phyloP scores from a whole-genome alignment of 2,888 invertebrate species.

The Spialia ferax region DNA sequence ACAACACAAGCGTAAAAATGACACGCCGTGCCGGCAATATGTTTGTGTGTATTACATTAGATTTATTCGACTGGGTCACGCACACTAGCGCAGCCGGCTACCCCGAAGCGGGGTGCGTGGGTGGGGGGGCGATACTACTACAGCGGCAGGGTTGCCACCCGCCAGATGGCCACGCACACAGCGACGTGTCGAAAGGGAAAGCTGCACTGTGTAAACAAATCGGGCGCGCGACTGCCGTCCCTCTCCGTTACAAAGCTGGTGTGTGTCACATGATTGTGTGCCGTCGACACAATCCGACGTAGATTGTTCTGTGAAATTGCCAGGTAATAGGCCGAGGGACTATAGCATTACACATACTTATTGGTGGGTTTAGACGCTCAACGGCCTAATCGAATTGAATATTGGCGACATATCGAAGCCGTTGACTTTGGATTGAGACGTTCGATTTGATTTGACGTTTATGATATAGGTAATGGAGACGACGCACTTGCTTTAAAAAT shows the following conservation, averaged over 20 bases:
- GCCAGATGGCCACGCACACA: constrained; percentile 84
- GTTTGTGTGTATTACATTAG: constrained; percentile 84
- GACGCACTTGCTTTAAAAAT: not conserved
- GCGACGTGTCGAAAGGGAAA: constrained; percentile 76
- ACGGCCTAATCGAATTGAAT: constrained; percentile 81
- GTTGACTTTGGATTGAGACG: constrained; percentile 51
- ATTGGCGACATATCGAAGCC: constrained; percentile 65
- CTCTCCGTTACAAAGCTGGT: constrained; percentile 76
- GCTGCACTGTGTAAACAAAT: constrained; percentile 86
- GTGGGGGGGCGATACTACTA: constrained; percentile 75
- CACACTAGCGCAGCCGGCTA: constrained; percentile 67
- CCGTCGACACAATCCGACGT: constrained; percentile 77
- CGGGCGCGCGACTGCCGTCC: constrained; percentile 76
- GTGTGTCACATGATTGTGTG: constrained; percentile 80
- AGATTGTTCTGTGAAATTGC: constrained; percentile 86
- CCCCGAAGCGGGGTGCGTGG: constrained; percentile 76
- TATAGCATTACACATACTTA: constrained; percentile 85
- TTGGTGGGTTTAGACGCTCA: constrained; percentile 78
- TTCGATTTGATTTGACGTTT: constrained; percentile 41
- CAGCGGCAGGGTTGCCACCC: constrained; percentile 67
- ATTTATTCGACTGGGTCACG: constrained; percentile 86
- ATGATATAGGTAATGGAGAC: constrained; percentile 3
- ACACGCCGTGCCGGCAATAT: constrained; percentile 83
- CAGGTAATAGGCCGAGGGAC: constrained; percentile 85
- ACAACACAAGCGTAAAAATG: constrained; percentile 86